phyloP scores from a whole-genome alignment of 2,888 invertebrate genomes.

The Lomographa bimaculata region DNA sequence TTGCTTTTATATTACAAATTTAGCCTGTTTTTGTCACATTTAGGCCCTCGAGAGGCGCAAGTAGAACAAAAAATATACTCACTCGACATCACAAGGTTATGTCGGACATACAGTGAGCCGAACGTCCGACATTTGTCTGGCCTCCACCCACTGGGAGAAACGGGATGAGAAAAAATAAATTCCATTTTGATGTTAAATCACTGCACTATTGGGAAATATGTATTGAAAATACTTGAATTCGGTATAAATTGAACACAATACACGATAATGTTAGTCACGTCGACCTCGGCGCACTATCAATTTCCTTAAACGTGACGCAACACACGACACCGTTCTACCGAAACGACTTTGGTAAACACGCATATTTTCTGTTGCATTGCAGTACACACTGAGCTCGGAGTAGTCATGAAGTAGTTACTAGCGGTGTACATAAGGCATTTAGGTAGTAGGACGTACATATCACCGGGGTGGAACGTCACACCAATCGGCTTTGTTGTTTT shows the following conservation, averaged over 20 bases:
- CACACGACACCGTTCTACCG: constrained; percentile 82
- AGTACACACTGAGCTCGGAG: constrained; percentile 84
- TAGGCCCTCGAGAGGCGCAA: constrained; percentile 32
- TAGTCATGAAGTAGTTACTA: constrained; percentile 84
- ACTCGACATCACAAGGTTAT: constrained; percentile 79
- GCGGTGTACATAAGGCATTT: constrained; percentile 84
- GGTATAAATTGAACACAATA: constrained; percentile 61
- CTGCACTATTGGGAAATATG: constrained; percentile 56
- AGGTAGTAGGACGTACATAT: constrained; percentile 83
- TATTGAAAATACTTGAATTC: constrained; percentile 50
- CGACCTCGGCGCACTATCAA: constrained; percentile 82
- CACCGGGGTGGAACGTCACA: constrained; percentile 83
- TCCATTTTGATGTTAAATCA: constrained; percentile 59
- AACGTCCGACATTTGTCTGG: constrained; percentile 77
- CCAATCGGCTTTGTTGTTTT: constrained; percentile 83
- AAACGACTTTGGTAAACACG: constrained; percentile 84
- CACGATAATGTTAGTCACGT: constrained; percentile 78
- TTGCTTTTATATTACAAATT: constrained; percentile 22
- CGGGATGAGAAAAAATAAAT: constrained; percentile 67
- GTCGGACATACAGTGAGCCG: constrained; percentile 73
- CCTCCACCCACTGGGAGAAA: constrained; percentile 74
- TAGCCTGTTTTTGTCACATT: constrained; percentile 24
- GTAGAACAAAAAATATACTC: constrained; percentile 70
- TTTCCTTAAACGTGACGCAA: constrained; percentile 83
- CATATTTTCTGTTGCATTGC: constrained; percentile 84